These are phyloP conservation scores for Rhodeus uyekii DNA, from an alignment of 2,797 vertebrate species.

Conservation along the genomic window DNA sequence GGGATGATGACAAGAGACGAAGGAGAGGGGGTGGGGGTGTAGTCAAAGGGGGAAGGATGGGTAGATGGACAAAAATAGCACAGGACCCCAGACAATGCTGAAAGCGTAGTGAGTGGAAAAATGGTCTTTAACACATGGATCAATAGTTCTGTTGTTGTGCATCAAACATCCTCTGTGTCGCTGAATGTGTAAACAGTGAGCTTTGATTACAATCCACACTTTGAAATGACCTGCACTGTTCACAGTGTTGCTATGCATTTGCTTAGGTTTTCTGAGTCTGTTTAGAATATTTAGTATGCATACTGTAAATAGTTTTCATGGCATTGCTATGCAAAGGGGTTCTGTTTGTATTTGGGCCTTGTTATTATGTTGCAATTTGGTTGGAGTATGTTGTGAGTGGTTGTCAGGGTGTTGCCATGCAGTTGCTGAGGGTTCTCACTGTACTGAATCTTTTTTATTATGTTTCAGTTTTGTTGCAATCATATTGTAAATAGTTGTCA, in stretches of 20 bases:
- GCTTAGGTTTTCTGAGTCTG: too few species aligned
- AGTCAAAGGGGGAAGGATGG: neutral
- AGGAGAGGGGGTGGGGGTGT: conserved; percentile 1
- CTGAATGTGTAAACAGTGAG: conserved; percentile 13
- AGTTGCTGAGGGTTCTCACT: neutral
- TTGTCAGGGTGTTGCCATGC: neutral
- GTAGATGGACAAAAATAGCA: conserved; percentile 9
- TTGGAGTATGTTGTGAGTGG: neutral
- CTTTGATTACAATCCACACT: neutral
- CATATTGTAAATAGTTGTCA: neutral
- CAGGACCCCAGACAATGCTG: conserved; percentile 20
- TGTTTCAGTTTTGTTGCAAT: neutral
- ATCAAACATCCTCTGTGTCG: neutral
- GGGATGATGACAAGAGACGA: conserved; percentile 40
- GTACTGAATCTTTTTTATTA: neutral
- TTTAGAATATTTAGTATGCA: too few species aligned
- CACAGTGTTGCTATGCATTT: neutral
- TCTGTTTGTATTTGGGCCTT: neutral
- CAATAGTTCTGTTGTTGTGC: conserved; percentile 32
- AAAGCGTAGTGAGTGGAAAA: conserved; percentile 31
- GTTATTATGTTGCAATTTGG: neutral
- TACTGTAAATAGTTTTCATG: too few species aligned
- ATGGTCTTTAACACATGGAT: conserved; percentile 27
- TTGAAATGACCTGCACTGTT: neutral
- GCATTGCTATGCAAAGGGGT: too few species aligned